phyloP scores from a whole-genome alignment of 2,888 invertebrate genomes.

The Pseudoips prasinana region DNA sequence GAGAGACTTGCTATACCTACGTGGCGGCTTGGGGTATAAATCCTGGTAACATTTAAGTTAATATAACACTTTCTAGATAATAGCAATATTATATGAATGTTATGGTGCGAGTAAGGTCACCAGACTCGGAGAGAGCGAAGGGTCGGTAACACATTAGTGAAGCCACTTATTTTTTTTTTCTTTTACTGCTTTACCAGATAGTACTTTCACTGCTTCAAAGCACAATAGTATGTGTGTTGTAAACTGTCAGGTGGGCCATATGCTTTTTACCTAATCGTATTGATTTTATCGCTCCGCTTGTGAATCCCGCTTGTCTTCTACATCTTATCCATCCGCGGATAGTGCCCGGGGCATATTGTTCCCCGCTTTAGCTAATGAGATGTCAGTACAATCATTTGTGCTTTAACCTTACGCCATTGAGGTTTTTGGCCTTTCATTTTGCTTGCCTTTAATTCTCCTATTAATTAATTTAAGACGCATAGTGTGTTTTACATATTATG shows the following conservation, averaged over 20 bases:
- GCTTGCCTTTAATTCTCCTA: constrained; percentile 61
- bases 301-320: neutral
- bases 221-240: too few species aligned
- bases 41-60: too few species aligned
- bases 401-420: constrained; percentile 73
- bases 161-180: neutral
- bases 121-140: too few species aligned
- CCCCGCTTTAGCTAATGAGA: constrained; percentile 79
- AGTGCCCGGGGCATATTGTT: constrained; percentile 66
- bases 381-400: constrained; percentile 81
- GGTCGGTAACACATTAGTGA: neutral
- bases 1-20: too few species aligned
- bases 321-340: constrained; percentile 35
- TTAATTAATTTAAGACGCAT: constrained; percentile 57
- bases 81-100: neutral
- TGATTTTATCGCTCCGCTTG: too few species aligned
- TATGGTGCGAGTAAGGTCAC: too few species aligned
- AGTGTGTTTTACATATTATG: constrained; percentile 17
- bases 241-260: too few species aligned
- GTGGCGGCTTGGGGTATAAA: too few species aligned
- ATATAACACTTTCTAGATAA: neutral
- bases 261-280: too few species aligned
- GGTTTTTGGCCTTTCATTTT: constrained; percentile 76
- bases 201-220: too few species aligned
- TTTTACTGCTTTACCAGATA: too few species aligned